phyloP scores from a whole-genome alignment of 2,797 vertebrate species.

The Atherinosoma microstoma region DNA sequence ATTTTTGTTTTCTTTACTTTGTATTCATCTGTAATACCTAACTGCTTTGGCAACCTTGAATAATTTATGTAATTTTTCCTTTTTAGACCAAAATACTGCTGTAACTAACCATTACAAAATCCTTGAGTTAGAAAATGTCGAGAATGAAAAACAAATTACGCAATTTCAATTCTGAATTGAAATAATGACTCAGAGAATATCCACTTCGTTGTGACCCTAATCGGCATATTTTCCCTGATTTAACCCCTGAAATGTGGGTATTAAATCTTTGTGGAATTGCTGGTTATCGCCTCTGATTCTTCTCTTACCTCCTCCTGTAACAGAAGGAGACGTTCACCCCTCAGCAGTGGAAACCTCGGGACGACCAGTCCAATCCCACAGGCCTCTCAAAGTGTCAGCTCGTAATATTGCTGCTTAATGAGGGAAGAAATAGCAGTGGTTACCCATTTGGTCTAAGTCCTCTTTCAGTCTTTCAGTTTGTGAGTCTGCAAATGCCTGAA shows the following conservation, averaged over 20 bases:
- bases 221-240: constrained; percentile 47
- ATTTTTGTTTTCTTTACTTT: neutral
- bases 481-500: constrained; percentile 46
- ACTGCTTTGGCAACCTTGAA: neutral
- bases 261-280: constrained; percentile 46
- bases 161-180: constrained; percentile 17
- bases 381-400: constrained; percentile 65
- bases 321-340: constrained; percentile 46
- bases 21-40: neutral
- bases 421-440: constrained; percentile 73
- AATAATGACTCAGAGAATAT: constrained; percentile 12
- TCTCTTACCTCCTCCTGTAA: constrained; percentile 54
- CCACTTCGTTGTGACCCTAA: constrained; percentile 39
- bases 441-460: constrained; percentile 60
- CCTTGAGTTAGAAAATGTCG: constrained; percentile 4
- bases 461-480: constrained; percentile 39
- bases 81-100: neutral
- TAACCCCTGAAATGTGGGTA: constrained; percentile 50
- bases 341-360: constrained; percentile 57
- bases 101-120: neutral
- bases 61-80: neutral
- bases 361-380: constrained; percentile 63
- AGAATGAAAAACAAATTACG: constrained; percentile 26
- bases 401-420: constrained; percentile 68
- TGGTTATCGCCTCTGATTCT: constrained; percentile 52